Percentiles rank a stretch among this genome's conserved stretches.
Conservation (phyloP, 2,113 vertebrate species). For the Dasyurus viverrinus region DNA sequence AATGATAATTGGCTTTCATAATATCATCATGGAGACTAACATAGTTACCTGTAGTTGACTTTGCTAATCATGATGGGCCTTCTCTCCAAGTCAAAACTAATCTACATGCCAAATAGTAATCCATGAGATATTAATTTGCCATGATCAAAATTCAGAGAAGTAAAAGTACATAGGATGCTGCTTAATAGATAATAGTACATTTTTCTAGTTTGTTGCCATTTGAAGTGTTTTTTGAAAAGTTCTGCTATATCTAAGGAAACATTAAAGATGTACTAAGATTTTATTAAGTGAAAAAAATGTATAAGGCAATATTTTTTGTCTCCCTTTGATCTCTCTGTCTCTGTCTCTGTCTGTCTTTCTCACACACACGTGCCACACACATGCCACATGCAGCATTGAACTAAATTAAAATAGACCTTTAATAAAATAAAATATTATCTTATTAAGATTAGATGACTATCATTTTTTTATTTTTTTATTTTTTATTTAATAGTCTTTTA, state of each 20-base stretch:
- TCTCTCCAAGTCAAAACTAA: neutral
- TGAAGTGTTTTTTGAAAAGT: neutral
- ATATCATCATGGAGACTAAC: neutral
- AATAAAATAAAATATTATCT: constrained; percentile 33
- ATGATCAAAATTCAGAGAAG: neutral
- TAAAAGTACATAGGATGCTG: neutral
- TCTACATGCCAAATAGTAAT: neutral
- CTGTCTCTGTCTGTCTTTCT: too few relatives aligned
- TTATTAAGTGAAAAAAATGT: neutral
- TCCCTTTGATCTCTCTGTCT: neutral
- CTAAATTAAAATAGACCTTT: constrained; percentile 10
- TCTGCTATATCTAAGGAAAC: neutral
- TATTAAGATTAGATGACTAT: constrained; percentile 36
- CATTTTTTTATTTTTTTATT: too few relatives aligned
- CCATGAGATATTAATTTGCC: neutral
- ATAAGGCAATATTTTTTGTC: neutral
- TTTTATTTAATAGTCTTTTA: too few relatives aligned
- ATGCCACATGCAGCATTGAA: neutral
- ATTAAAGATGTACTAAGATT: neutral
- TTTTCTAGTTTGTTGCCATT: neutral
- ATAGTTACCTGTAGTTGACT: neutral
- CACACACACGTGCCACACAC: too few relatives aligned
- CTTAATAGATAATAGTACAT: neutral
- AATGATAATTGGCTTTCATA: constrained; percentile 10
- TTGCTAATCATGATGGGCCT: neutral